A percentile compares a stretch with the other conserved stretches of the same genome.
phyloP scores from a whole-genome alignment of 2,888 invertebrate species.

The Sicus ferrugineus region DNA sequence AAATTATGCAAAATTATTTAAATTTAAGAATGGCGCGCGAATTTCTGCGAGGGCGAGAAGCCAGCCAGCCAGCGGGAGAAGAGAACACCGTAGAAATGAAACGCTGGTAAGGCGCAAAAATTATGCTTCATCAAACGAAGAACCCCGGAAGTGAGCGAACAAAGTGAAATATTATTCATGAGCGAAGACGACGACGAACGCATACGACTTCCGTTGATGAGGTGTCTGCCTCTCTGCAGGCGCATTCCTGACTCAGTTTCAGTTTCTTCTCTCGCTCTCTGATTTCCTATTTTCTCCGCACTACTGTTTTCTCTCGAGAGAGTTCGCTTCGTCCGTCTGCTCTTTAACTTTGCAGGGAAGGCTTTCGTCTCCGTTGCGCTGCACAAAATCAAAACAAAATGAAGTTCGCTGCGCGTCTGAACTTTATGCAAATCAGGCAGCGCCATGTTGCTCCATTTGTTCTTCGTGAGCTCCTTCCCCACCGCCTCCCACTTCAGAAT shows the following conservation, averaged over 20 bases:
- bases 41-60: background rate
- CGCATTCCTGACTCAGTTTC: background rate
- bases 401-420: slow-evolving; percentile 44
- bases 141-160: slow-evolving; percentile 39
- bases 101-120: slow-evolving; percentile 26
- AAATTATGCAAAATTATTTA: slow-evolving; percentile 63
- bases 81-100: background rate
- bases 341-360: background rate
- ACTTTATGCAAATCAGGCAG: slow-evolving; percentile 55
- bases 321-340: background rate
- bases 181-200: background rate
- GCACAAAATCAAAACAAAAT: slow-evolving; percentile 31
- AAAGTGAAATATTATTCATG: slow-evolving; percentile 30
- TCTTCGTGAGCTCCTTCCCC: slow-evolving; percentile 22
- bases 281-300: background rate
- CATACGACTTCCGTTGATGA: slow-evolving; percentile 31
- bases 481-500: too few relatives aligned
- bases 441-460: slow-evolving; percentile 24
- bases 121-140: slow-evolving; percentile 19
- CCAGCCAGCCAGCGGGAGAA: slow-evolving; percentile 22
- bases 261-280: background rate
- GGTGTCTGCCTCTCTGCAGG: slow-evolving; percentile 29
- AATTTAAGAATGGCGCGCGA: slow-evolving; percentile 50
- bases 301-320: background rate
- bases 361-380: slow-evolving; percentile 8